Evolutionary conservation across 2,797 vertebrate species (phyloP), one percentile per base, ranked within the genome.

Genomic region (Phataginus tricuspis): DNA sequence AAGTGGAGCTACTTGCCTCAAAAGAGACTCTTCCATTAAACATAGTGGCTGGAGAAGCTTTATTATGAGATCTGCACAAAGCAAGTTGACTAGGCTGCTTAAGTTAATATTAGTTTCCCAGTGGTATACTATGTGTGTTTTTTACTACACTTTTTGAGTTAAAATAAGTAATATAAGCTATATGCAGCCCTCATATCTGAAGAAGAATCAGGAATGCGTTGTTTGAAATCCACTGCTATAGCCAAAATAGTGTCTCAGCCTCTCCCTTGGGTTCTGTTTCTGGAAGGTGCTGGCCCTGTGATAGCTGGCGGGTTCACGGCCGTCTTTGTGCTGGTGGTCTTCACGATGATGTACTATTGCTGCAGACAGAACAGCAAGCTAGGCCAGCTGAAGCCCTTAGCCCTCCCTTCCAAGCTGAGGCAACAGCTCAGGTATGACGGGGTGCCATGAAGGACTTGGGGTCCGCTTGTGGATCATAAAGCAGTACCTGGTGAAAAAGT

Each of bases 351-450:
- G 4, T 80, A 96, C 25, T 97, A 95, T 95, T 98, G 97, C 94
- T 98, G 98, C 57, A 98, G 97, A 90, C 98, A 98, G 93, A 98
- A 98, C 96, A 93, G 82, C 93, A 98, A 96, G 69, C 97, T 98
- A 80, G 9, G 77, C 55, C 95, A 97, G 23, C 71, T 96, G 64
- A 97, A 98, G 68, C 79, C 96, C 59, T 95, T 75, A 0, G 86
- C 92, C 93, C 97, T 96, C 90, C 98, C 97, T 49, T 95, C 95
- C 34, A 98, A 98, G 90, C 88, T 98, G 84, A 95, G 91, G 0
- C 98, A 98, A 0, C 98, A 98, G 71, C 98, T 98, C 96, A 98
- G 98, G 99, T 99, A 97, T 83, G 75, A 37, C 0, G n/a, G 59
- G 45, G 9, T 42, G 8, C 31, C 23, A 0, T n/a, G 39, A 55